Evolutionary conservation across 2,113 vertebrate species (phyloP).

Genomic region (Vicugna pacos): DNA sequence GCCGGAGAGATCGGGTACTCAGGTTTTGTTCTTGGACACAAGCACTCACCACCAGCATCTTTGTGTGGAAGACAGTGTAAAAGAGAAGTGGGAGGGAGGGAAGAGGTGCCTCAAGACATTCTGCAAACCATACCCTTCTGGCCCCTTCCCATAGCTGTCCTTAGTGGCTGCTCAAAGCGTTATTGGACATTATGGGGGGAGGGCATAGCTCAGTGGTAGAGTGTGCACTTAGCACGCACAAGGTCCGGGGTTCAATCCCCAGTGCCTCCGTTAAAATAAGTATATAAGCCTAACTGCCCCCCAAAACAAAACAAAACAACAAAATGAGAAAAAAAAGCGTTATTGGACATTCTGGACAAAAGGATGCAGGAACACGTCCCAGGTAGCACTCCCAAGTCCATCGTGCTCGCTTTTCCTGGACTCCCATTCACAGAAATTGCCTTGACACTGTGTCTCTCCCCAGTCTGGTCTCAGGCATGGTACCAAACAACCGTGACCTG

Average conservation of each 20-base stretch:
- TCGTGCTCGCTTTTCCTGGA: background rate
- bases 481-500: background rate
- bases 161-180: background rate
- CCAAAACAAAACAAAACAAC: too few species aligned
- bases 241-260: too few species aligned
- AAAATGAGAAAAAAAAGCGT: too few species aligned
- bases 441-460: background rate
- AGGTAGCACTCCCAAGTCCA: background rate
- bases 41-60: background rate
- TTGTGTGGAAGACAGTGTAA: background rate
- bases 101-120: background rate
- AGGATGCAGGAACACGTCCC: background rate
- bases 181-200: background rate
- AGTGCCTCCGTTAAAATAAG: too few species aligned
- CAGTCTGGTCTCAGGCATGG: background rate
- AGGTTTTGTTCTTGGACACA: slow-evolving; percentile 11
- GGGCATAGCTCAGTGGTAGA: too few species aligned
- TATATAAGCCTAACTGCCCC: too few species aligned
- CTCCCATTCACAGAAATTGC: background rate
- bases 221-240: too few species aligned
- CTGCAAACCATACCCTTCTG: background rate
- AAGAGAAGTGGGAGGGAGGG: background rate
- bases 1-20: background rate
- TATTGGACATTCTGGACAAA: background rate
- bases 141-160: background rate